Evolutionary conservation across 1,140 invertebrate genomes (phyloP).

Genomic region (Fopius arisanus): DNA sequence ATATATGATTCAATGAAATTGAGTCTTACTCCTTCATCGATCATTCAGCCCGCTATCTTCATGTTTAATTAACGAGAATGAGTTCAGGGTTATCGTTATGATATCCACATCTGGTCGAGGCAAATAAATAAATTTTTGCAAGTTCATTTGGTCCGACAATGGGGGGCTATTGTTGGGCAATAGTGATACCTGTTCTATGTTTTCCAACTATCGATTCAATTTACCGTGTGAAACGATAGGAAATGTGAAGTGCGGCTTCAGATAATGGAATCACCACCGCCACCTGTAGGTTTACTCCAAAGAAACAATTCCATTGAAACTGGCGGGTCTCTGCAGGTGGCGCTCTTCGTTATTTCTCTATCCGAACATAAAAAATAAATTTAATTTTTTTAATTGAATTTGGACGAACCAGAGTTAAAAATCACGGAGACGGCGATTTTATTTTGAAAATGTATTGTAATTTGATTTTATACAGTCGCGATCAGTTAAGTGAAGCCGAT

Average conservation of each 20-base stretch:
- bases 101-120: neutral
- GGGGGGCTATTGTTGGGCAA: neutral
- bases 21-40: neutral
- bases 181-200: neutral
- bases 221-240: neutral
- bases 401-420: too few relatives aligned
- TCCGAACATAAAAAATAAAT: neutral
- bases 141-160: neutral
- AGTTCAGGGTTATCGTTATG: neutral
- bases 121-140: neutral
- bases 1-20: neutral
- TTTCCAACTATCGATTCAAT: slow-evolving; percentile 30
- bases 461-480: too few relatives aligned
- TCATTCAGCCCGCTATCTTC: neutral
- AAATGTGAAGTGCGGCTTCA: neutral
- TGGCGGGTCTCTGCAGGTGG: slow-evolving; percentile 24
- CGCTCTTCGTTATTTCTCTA: slow-evolving; percentile 21
- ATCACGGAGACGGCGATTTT: too few relatives aligned
- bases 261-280: slow-evolving; percentile 26
- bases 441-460: too few relatives aligned
- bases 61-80: neutral
- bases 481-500: too few relatives aligned
- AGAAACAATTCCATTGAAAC: slow-evolving; percentile 22
- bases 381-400: too few relatives aligned
- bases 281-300: slow-evolving; percentile 36